phyloP scores from a whole-genome alignment of 2,888 invertebrate species.

The Alitta virens region DNA sequence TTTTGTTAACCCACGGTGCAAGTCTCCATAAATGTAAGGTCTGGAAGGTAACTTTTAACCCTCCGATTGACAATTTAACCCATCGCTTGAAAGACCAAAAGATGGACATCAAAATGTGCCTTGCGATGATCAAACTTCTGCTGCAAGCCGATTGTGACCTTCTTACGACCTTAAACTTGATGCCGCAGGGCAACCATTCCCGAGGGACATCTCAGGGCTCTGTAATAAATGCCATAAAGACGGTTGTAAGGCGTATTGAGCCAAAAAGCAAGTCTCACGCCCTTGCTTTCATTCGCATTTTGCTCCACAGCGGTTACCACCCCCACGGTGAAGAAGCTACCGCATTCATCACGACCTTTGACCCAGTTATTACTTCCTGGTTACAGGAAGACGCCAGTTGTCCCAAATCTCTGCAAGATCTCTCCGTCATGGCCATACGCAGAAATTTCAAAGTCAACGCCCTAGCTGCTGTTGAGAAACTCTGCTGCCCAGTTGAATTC shows the following conservation, averaged over 20 bases:
- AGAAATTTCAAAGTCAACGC: too few species aligned
- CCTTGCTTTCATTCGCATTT: too few species aligned
- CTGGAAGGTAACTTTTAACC: not conserved
- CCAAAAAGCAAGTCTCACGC: not conserved
- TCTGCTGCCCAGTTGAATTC: too few species aligned
- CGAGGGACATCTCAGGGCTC: not conserved
- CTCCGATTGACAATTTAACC: not conserved
- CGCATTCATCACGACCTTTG: too few species aligned
- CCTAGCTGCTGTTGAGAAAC: too few species aligned
- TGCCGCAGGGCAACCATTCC: constrained; percentile 1
- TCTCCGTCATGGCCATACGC: too few species aligned
- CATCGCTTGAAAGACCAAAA: not conserved
- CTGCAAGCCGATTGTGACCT: not conserved
- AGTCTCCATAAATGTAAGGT: not conserved
- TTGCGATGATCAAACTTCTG: not conserved
- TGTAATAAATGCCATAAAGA: not conserved
- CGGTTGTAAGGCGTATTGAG: not conserved
- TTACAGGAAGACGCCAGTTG: too few species aligned
- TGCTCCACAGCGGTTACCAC: too few species aligned
- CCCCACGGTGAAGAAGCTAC: too few species aligned
- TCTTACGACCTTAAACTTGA: not conserved
- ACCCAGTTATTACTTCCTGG: too few species aligned
- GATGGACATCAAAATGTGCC: not conserved
- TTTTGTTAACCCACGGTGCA: not conserved
- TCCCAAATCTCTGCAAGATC: too few species aligned